Evolutionary conservation across 92 coral and sea anemone genomes (phyloP).

Genomic region (Epizoanthus scotinus): DNA sequence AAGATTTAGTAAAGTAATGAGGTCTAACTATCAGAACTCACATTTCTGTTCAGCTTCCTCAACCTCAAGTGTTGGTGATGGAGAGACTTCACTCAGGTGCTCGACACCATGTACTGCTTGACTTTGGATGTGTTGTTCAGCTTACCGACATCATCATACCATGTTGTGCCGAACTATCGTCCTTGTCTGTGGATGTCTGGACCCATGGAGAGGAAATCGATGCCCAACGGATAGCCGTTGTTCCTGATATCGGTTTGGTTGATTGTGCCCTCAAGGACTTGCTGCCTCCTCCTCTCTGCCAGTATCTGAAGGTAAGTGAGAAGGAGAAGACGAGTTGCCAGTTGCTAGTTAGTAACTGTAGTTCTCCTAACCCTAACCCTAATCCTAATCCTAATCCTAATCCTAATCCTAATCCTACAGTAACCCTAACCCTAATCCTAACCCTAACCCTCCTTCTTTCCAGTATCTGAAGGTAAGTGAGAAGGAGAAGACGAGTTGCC

Average conservation of each 20-base stretch:
- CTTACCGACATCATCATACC: conserved; percentile 92
- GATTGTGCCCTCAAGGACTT: conserved; percentile 87
- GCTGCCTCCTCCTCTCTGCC: conserved; percentile 92
- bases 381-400: no score
- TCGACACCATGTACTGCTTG: conserved; percentile 93
- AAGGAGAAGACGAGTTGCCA: not conserved
- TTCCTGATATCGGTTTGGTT: conserved; percentile 84
- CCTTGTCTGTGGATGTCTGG: conserved; percentile 92
- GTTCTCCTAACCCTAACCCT: no score
- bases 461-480: no score
- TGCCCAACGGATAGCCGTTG: conserved; percentile 84
- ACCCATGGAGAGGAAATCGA: conserved; percentile 86
- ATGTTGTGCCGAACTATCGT: conserved; percentile 86
- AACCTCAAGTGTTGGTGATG: conserved; percentile 83
- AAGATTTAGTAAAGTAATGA: no score
- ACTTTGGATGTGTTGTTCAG: conserved; percentile 90
- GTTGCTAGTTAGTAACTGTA: no score
- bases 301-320: conserved; percentile 82
- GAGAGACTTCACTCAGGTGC: conserved; percentile 98
- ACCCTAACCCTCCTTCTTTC: no score
- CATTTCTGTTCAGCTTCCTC: conserved; percentile 71
- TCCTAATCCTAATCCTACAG: no score
- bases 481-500: no score
- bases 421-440: no score
- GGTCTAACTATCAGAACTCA: not conserved